Evolutionary conservation across 2,797 vertebrate genomes (phyloP).

Genomic region (Pseudochaenichthys georgianus): DNA sequence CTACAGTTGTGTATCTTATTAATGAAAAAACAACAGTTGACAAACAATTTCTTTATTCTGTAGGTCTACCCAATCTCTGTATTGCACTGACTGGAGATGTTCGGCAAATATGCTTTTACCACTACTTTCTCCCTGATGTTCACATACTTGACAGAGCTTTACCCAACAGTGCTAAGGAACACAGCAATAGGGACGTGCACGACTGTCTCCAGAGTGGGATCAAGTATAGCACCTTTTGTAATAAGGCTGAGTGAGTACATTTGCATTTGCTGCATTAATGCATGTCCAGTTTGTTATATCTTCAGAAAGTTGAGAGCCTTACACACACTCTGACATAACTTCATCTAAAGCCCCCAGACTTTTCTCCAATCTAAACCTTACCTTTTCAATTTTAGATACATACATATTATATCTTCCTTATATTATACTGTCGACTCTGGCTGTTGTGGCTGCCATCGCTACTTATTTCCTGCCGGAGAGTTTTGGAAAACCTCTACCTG

Average conservation of each 20-base stretch:
- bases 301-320: not conserved
- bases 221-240: slow-evolving; percentile 88
- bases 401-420: slow-evolving; percentile 87
- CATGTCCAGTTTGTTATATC: too few relatives aligned
- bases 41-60: not conserved
- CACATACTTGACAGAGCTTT: slow-evolving; percentile 89
- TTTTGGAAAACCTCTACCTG: slow-evolving; percentile 87
- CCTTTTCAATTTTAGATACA: slow-evolving; percentile 72
- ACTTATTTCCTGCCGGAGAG: slow-evolving; percentile 90
- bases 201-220: slow-evolving; percentile 87
- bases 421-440: slow-evolving; percentile 87
- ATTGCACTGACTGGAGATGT: slow-evolving; percentile 87
- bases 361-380: not conserved
- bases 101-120: slow-evolving; percentile 88
- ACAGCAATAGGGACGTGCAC: slow-evolving; percentile 89
- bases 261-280: not conserved
- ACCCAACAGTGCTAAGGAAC: slow-evolving; percentile 91
- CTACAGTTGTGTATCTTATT: not conserved
- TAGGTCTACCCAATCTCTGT: slow-evolving; percentile 78
- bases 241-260: slow-evolving; percentile 82
- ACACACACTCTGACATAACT: not conserved
- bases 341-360: not conserved
- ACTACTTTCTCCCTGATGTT: slow-evolving; percentile 86
- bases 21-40: not conserved
- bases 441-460: slow-evolving; percentile 82